A percentile compares a stretch with the other conserved stretches of the same genome.
phyloP scores from a whole-genome alignment of 2,113 vertebrate species.

The Dromiciops gliroides region DNA sequence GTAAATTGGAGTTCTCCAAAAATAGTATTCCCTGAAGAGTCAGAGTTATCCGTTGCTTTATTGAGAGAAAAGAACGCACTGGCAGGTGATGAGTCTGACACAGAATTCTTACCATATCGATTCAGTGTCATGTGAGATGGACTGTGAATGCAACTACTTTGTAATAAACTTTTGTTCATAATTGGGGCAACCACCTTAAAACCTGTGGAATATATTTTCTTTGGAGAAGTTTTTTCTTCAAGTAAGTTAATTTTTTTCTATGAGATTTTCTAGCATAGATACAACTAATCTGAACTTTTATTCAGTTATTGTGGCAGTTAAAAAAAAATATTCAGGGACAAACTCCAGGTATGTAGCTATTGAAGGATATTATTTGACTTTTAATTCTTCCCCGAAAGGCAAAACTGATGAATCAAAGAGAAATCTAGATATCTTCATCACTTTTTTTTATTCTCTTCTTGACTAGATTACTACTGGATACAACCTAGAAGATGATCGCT shows the following conservation, averaged over 20 bases:
- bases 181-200: neutral
- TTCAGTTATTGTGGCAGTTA: conserved; percentile 19
- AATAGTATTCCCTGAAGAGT: conserved; percentile 73
- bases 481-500: conserved; percentile 98
- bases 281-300: neutral
- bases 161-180: conserved; percentile 18
- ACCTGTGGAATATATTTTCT: neutral
- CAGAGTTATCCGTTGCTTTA: conserved; percentile 64
- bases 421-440: neutral
- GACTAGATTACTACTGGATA: conserved; percentile 97
- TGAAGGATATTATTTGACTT: neutral
- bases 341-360: neutral
- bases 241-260: conserved; percentile 39
- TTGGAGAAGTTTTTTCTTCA: conserved; percentile 44
- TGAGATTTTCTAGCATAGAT: conserved; percentile 18
- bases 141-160: conserved; percentile 49
- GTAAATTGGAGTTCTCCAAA: conserved; percentile 68
- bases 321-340: neutral
- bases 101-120: conserved; percentile 41
- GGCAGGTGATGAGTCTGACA: conserved; percentile 62
- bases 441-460: conserved; percentile 24
- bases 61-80: conserved; percentile 62
- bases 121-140: conserved; percentile 33
- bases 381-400: neutral
- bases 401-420: neutral